These are phyloP conservation scores for Polyommatus icarus DNA, from an alignment of 2,888 invertebrate species.

Conservation along the genomic window DNA sequence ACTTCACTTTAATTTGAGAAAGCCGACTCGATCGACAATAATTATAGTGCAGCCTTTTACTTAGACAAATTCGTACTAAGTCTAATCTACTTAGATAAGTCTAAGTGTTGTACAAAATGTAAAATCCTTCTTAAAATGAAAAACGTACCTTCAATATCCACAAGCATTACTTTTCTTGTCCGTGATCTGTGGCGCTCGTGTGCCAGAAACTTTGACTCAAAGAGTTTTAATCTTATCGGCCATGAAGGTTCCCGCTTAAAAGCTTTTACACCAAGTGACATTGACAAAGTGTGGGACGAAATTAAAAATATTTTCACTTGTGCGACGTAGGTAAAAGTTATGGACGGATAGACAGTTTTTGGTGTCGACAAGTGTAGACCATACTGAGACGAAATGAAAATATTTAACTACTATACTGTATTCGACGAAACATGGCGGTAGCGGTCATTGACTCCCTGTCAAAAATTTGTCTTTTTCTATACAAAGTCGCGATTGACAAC, in stretches of 20 bases:
- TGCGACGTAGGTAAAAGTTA: background rate
- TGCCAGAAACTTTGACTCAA: conserved; percentile 20
- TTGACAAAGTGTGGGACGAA: conserved; percentile 19
- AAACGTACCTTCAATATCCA: background rate
- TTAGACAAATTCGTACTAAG: no score
- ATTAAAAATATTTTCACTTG: conserved; percentile 24
- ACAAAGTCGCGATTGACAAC: no score
- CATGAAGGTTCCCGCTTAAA: conserved; percentile 13
- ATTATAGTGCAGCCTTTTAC: no score
- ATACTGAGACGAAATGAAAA: no score
- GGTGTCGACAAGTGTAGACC: background rate
- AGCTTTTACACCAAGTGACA: conserved; percentile 20
- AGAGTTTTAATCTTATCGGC: conserved; percentile 22
- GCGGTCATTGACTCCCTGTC: no score
- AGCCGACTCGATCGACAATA: no score
- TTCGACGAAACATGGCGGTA: no score
- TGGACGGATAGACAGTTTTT: background rate
- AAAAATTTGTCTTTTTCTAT: no score
- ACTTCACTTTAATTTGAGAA: no score
- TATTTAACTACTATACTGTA: no score
- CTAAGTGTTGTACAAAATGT: no score
- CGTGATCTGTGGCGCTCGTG: conserved; percentile 12
- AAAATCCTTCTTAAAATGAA: background rate
- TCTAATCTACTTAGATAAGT: no score
- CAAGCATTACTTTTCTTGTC: conserved; percentile 15